Evolutionary conservation across 2,113 vertebrate genomes (phyloP), one percentile per base, ranked within the genome.

Genomic region (Gnathonemus echidnorhynchus): DNA sequence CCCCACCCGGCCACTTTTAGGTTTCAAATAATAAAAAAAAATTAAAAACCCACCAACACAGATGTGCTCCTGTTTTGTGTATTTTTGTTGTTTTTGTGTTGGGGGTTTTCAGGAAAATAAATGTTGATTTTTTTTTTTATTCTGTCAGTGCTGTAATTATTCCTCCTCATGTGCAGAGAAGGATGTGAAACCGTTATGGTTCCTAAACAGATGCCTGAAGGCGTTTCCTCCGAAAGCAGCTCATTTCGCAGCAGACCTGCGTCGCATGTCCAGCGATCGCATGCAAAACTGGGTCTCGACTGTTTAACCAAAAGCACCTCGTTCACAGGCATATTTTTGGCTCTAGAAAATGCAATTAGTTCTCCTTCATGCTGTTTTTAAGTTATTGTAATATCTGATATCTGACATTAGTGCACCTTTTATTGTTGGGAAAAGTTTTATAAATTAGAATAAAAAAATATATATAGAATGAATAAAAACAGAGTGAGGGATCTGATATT

Each of bases 81-180:
- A 17, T 46, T 56, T 50, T 42, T 24, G 27, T 56, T 70, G 80
- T 70, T n/a, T 86, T n/a, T 19, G 89, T n/a, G 45, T 62, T 39
- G 53, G 52, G 90, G 90, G 86, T 90, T 91, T 84, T 46, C 88
- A 84, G 87, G 89, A 90, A 92, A 91, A 92, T 92, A 91, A 90
- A 91, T 92, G 89, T 80, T 80, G 74, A 80, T 42, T 80, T 77
- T 87, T 87, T 92, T 89, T 87, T 87, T 53, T 90, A 92, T 89
- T 83, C 89, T 89, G 53, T 91, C 83, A 86, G 90, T 88, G 90
- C 84, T 91, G 89, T 91, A 91, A 92, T 93, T 91, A 92, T 91
- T 92, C 90, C 90, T 89, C 88, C 86, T 50, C 87, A 70, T 88
- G 90, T 77, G 91, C 80, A 35, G 42, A 5, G 90, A 89, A 91